phyloP scores from a whole-genome alignment of 2,888 invertebrate genomes.

The Platynereis dumerilii region DNA sequence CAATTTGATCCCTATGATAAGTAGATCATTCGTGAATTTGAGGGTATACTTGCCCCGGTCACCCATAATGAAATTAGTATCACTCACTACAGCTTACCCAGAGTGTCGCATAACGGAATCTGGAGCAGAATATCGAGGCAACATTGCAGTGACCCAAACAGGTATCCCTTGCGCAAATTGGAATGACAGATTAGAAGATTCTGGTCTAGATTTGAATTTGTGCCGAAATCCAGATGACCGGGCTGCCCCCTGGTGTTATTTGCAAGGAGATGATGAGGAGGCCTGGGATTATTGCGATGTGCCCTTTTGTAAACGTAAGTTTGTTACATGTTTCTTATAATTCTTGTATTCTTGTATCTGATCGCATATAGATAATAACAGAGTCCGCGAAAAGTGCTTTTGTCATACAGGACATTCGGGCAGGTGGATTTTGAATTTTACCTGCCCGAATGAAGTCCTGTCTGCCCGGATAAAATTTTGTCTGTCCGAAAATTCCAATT shows the following conservation, averaged over 20 bases:
- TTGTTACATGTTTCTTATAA: not conserved
- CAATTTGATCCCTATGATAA: too few relatives aligned
- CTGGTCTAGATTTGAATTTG: conserved; percentile 12
- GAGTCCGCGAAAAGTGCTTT: too few relatives aligned
- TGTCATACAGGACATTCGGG: too few relatives aligned
- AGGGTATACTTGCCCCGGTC: not conserved
- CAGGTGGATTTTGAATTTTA: too few relatives aligned
- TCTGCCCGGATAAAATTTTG: too few relatives aligned
- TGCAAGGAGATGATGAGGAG: not conserved
- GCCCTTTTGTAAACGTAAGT: conserved; percentile 23
- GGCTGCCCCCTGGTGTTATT: conserved; percentile 3
- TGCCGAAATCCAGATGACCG: conserved; percentile 19
- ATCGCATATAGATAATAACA: not conserved
- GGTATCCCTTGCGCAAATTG: conserved; percentile 9
- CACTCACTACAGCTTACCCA: conserved; percentile 15
- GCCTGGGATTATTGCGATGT: conserved; percentile 11
- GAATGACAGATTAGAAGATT: not conserved
- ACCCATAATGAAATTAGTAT: not conserved
- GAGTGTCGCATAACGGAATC: conserved; percentile 14
- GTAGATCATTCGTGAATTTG: too few relatives aligned
- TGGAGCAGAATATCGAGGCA: conserved; percentile 13
- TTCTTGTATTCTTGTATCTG: too few relatives aligned
- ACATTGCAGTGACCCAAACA: conserved; percentile 13
- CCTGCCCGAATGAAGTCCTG: too few relatives aligned
- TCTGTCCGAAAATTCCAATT: too few relatives aligned